Base-by-base conservation (phyloP, 2,113 vertebrate species). In the Girardinichthys multiradiatus region DNA sequence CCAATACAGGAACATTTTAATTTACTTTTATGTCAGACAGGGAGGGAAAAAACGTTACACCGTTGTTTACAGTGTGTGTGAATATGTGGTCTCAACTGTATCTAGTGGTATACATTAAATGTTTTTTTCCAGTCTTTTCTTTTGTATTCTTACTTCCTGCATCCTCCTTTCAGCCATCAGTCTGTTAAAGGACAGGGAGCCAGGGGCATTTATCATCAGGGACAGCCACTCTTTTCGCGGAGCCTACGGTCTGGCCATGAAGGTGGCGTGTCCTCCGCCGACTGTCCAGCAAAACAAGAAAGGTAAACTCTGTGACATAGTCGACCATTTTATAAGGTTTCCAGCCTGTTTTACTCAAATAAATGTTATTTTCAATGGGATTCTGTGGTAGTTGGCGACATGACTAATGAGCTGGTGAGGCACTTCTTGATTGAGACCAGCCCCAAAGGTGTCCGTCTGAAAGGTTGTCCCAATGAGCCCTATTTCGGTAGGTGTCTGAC, bases 191-290 rank as follows among this genome's bases (percentile, higher is more conserved):
- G 97, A 99, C 92, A 92, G 96, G 51, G 97, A 99, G 83, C 97
- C 98, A 0, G 98, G 98, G 1, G 96, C 98, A 42, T 99, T 99
- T 80, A 94, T 99, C 79, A 98, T 99, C 76, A 94, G 98, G 26
- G 97, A 99, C 93, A 99, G 98, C 86, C 97, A 98, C 87, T 99
- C 97, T 29, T 99, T 99, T 94, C 95, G 97, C 0, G 98, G 97
- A 59, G 98, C 98, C 72, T 99, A 99, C 0, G 98, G 98, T 31
- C 91, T 99, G 2, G 98, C 98, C 77, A 97, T 99, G 96, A 99
- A 99, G 86, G 97, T 99, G 48, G 97, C 98, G 63, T 98, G 96
- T 13, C 97, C 98, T 0, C 98, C 98, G n/a, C 96, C 98, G 3
- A 98, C 95, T 0, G 89, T 90, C 74, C 97, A 97, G 80, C 96